phyloP scores from a whole-genome alignment of 23 tunicate genomes.

The Ascidia mentula region DNA sequence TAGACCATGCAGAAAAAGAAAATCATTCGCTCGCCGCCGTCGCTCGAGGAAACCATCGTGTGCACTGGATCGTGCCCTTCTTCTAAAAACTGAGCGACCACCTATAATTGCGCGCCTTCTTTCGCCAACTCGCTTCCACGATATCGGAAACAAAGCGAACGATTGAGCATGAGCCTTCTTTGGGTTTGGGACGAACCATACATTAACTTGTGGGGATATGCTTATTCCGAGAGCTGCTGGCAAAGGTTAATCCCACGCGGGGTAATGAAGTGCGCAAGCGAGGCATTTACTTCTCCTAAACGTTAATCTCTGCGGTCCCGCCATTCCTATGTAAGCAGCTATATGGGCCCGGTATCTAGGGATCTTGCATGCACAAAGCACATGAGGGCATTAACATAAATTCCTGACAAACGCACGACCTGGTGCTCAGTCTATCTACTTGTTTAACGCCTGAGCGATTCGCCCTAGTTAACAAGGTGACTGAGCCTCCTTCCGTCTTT shows the following conservation, averaged over 20 bases:
- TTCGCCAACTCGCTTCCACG: not conserved
- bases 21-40: not conserved
- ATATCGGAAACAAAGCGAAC: not conserved
- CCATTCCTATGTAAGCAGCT: too few species aligned
- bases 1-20: constrained; percentile 8
- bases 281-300: not conserved
- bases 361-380: too few species aligned
- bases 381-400: too few species aligned
- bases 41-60: constrained; percentile 23
- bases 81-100: not conserved
- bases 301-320: too few species aligned
- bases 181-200: too few species aligned
- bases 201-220: too few species aligned
- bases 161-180: not conserved
- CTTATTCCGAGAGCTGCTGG: not conserved
- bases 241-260: not conserved
- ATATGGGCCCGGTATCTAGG: too few species aligned
- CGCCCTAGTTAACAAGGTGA: constrained; percentile 5
- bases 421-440: too few species aligned
- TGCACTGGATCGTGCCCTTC: constrained; percentile 23
- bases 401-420: too few species aligned
- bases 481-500: not conserved
- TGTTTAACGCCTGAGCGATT: not conserved
- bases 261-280: not conserved
- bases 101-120: not conserved